Evolutionary conservation across 1,140 invertebrate species (phyloP), one percentile per base, ranked within the genome.

Genomic region (Psix sp.): DNA sequence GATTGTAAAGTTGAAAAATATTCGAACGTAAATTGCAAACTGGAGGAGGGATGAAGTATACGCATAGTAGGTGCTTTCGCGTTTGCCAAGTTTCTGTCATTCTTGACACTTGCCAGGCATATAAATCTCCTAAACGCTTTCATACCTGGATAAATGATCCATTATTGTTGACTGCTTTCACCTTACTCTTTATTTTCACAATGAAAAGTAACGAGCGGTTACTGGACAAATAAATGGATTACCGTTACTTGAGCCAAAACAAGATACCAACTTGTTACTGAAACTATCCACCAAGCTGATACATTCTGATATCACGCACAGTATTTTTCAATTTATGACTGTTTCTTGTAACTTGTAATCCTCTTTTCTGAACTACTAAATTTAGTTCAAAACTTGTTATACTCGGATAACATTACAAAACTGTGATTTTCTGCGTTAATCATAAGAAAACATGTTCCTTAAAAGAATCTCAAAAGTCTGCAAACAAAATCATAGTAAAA

Each of bases 71-170:
- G 38, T n/a, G 21, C 48, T 43, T 17, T 31, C 48, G 39, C 49
- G 49, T 62, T 62, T 51, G 66, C 73, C 73, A 76, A 76, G 60
- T 62, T 71, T 67, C 66, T 51, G 66, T 76, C 66, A 40, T 42
- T 76, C 60, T 63, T 62, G 66, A 76, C 62, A 63, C 73, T 76
- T 62, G 40, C 42, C 56, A 11, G 21, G 66, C 52, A 51, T 71
- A 76, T 76, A 67, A 76, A 76, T 76, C 54, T 66, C 54, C 20
- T 10, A 35, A 20, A 24, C 39, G 14, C 51, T 62, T 56, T 74
- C 62, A 33, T 67, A 74, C 56, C 62, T 74, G 66, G 65, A 75
- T 75, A 70, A 70, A 70, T 70, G 73, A 75, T 75, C 65, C 31
- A 66, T 59, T 60, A 52, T 45, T 52, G 66, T 59, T 60, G 59